Conservation (phyloP, 2,797 vertebrate species). For the Myoxocephalus aenaeus region DNA sequence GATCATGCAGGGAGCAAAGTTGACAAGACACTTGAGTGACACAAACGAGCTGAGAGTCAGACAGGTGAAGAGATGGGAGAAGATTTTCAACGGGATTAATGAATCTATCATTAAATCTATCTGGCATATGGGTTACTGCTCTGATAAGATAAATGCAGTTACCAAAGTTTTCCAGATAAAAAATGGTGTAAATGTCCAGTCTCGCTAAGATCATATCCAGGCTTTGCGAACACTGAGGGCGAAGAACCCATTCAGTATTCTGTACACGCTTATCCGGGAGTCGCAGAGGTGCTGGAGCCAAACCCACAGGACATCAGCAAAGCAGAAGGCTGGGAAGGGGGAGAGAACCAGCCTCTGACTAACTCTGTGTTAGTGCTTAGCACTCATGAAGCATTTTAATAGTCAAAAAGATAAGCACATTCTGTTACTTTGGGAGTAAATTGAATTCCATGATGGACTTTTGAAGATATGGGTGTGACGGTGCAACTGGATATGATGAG, state of each 20-base stretch:
- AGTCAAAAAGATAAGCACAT: slow-evolving; percentile 49
- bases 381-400: slow-evolving; percentile 39
- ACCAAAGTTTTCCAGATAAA: slow-evolving; percentile 15
- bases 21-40: slow-evolving; percentile 30
- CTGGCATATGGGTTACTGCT: background rate
- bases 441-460: slow-evolving; percentile 54
- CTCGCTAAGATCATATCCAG: background rate
- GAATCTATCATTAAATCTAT: background rate
- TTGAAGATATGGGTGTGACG: slow-evolving; percentile 39
- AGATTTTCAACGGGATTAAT: slow-evolving; percentile 5
- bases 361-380: slow-evolving; percentile 21
- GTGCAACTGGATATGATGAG: slow-evolving; percentile 44
- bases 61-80: slow-evolving; percentile 6
- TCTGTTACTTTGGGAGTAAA: slow-evolving; percentile 44
- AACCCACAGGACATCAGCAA: background rate
- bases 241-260: background rate
- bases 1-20: slow-evolving; percentile 25
- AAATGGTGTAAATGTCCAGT: background rate
- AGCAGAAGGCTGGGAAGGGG: background rate
- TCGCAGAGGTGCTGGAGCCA: background rate
- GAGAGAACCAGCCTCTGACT: slow-evolving; percentile 14
- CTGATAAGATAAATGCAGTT: background rate
- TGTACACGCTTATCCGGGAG: background rate
- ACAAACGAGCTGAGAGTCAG: slow-evolving; percentile 16
- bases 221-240: background rate